phyloP scores from a whole-genome alignment of 2,888 invertebrate genomes.

The Orgyia antiqua region DNA sequence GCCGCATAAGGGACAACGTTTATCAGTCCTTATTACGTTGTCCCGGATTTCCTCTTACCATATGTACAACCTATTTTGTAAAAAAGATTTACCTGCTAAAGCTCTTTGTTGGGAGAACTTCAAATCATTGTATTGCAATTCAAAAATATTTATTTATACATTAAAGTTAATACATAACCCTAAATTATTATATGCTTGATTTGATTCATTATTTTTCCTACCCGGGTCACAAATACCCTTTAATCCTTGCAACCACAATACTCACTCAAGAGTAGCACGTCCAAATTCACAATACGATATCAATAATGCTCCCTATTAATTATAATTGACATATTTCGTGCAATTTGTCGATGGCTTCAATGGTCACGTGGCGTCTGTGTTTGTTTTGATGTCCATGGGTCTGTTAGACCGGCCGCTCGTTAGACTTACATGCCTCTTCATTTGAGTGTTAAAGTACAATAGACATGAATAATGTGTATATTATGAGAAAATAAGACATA shows the following conservation, averaged over 20 bases:
- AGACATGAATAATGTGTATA: slow-evolving; percentile 14
- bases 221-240: slow-evolving; percentile 14
- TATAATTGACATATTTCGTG: slow-evolving; percentile 76
- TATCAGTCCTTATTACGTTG: too few species aligned
- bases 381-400: slow-evolving; percentile 71
- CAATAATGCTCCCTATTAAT: slow-evolving; percentile 68
- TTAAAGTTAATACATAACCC: too few species aligned
- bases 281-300: slow-evolving; percentile 25
- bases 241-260: slow-evolving; percentile 23
- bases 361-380: slow-evolving; percentile 62
- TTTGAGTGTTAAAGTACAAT: slow-evolving; percentile 22
- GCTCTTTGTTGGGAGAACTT: too few species aligned
- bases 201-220: slow-evolving; percentile 10
- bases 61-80: too few species aligned
- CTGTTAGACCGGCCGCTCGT: slow-evolving; percentile 42
- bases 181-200: too few species aligned
- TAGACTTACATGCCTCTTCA: slow-evolving; percentile 38
- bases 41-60: too few species aligned
- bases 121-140: too few species aligned
- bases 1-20: too few species aligned
- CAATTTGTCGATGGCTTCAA: slow-evolving; percentile 60
- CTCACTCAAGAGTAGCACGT: slow-evolving; percentile 19
- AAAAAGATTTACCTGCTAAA: too few species aligned
- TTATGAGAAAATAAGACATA: slow-evolving; percentile 4
- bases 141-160: too few species aligned